Conservation (phyloP, 2,888 invertebrate species). For the Chrysopilus asiliformis region DNA sequence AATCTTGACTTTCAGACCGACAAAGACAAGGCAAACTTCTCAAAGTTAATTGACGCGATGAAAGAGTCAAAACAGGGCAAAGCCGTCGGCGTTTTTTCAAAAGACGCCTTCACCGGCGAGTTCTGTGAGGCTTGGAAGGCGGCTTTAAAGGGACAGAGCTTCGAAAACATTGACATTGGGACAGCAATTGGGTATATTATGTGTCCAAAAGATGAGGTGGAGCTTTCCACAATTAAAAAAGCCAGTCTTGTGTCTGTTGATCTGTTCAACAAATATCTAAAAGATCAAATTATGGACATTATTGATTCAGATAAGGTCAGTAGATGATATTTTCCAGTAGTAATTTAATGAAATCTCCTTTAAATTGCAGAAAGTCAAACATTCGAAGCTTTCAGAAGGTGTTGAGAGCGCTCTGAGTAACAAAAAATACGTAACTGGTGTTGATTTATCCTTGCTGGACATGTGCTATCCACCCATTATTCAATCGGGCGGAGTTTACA, state of each 20-base stretch:
- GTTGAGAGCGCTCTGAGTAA: conserved; percentile 88
- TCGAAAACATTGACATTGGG: conserved; percentile 80
- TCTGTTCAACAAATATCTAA: conserved; percentile 90
- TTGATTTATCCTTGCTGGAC: conserved; percentile 80
- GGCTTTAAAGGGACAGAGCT: conserved; percentile 58
- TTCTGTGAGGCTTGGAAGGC: conserved; percentile 87
- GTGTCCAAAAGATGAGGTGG: conserved; percentile 89
- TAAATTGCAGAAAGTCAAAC: conserved; percentile 76
- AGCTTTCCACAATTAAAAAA: conserved; percentile 79
- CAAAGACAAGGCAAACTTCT: conserved; percentile 86
- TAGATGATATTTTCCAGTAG: neutral
- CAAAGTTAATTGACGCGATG: conserved; percentile 61
- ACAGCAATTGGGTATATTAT: conserved; percentile 72
- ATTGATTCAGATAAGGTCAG: conserved; percentile 89
- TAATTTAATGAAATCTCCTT: conserved; percentile 1
- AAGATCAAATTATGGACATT: conserved; percentile 96
- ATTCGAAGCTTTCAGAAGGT: conserved; percentile 86
- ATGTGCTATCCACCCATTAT: conserved; percentile 99
- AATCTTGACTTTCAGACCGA: no score
- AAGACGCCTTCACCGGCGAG: conserved; percentile 87
- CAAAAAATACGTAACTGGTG: conserved; percentile 86
- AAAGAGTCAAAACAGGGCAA: conserved; percentile 82
- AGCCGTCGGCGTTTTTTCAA: conserved; percentile 75
- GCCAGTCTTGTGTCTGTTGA: conserved; percentile 88
- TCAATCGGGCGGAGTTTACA: conserved; percentile 97